Evolutionary conservation across 2,797 vertebrate genomes (phyloP), one percentile per base, ranked within the genome.

Genomic region (Oryzias sinensis): DNA sequence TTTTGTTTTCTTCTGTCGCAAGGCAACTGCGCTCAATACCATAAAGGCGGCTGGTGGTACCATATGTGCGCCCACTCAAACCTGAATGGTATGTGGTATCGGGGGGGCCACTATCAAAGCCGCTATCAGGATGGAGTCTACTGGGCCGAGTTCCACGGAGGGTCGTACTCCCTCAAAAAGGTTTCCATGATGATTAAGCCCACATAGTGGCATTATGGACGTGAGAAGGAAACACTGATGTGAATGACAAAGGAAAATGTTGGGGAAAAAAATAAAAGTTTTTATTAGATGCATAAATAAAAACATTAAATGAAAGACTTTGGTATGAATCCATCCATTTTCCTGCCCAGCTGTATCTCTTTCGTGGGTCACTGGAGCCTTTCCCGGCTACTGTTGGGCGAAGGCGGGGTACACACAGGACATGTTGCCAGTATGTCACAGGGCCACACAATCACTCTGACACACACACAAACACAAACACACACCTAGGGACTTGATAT

Each of bases 1-100:
- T 27, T 5, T 56, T 27, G 22, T 8, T 70, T 20, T 46, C 16
- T 56, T 72, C 25, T 72, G 50, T 72, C 37, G 16, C 27, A 79
- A 97, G 95, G 95, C 68, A 96, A 96, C 86, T 97, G 95, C 16
- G 95, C 95, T 78, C 92, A 96, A 72, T 96, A 88, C 85, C 95
- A 96, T 73, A 95, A 95, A 68, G 95, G 95, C 5, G 95, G 95
- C 61, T 97, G 95, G 95, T 97, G 95, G 95, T 97, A 97, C 74
- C 93, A 96, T 55, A 95, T 93, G 90, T 97, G 95, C 46, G 95
- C 95, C 53, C 95, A 96, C 75, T 96, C 95, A 51, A 97, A 97
- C 72, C 89, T 96, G 59, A 97, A 97, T 0, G 95, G 95, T 0
- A 89, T 97, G 53, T 97, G 95, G 95, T 95, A 97, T 65, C 88